Percentiles rank a stretch among this genome's conserved stretches.
Conservation (phyloP, 2,797 vertebrate genomes). For the Scarus forsteni region DNA sequence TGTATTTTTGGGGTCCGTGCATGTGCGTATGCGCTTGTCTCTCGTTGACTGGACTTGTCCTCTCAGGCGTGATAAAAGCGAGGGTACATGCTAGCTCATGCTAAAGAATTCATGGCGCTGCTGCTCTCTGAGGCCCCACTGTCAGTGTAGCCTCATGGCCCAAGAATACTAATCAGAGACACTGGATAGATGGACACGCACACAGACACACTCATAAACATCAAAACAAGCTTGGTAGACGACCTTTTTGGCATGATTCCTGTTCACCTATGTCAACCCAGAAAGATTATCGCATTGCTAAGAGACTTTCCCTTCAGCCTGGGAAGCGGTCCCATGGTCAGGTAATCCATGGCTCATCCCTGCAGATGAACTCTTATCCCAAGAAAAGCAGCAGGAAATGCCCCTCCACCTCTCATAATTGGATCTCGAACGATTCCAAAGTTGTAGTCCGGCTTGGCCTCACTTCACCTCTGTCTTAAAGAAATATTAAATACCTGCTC, state of each 20-base stretch:
- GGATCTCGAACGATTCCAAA: conserved; percentile 59
- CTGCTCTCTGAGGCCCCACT: conserved; percentile 77
- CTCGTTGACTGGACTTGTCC: conserved; percentile 63
- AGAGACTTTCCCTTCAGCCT: conserved; percentile 60
- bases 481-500: conserved; percentile 23
- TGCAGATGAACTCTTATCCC: conserved; percentile 56
- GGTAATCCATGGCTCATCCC: conserved; percentile 70
- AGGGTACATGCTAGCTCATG: conserved; percentile 70
- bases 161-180: conserved; percentile 80
- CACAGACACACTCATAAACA: conserved; percentile 27
- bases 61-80: conserved; percentile 73
- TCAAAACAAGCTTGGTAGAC: conserved; percentile 24
- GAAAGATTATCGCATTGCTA: conserved; percentile 58
- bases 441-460: conserved; percentile 34
- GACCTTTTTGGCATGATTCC: conserved; percentile 21
- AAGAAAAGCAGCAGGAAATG: conserved; percentile 47
- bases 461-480: conserved; percentile 14
- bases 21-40: conserved; percentile 38
- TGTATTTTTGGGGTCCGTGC: conserved; percentile 4
- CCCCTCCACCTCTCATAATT: conserved; percentile 64
- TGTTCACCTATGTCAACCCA: conserved; percentile 49
- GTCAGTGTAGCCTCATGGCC: conserved; percentile 74
- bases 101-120: conserved; percentile 80
- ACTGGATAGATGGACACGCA: conserved; percentile 51
- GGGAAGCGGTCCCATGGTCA: conserved; percentile 48